Evolutionary conservation across 2,888 invertebrate genomes (phyloP).

Genomic region (Clanis bilineata): DNA sequence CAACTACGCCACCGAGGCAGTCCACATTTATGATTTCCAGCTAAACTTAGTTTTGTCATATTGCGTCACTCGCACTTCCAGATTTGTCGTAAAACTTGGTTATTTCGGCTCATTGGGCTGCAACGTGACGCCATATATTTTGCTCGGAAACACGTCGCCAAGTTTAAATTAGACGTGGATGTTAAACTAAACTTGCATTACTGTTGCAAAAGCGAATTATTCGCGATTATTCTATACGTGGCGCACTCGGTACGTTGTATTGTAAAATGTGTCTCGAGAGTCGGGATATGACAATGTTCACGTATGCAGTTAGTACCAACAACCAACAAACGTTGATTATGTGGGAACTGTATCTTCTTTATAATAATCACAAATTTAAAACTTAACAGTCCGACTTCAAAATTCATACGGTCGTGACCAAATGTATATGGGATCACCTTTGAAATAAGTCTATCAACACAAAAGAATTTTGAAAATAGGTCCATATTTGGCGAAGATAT

Average conservation of each 20-base stretch:
- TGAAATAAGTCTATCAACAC: too few species aligned
- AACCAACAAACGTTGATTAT: too few species aligned
- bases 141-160: constrained; percentile 28
- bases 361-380: too few species aligned
- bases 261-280: not conserved
- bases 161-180: constrained; percentile 41
- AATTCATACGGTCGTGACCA: too few species aligned
- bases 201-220: constrained; percentile 43
- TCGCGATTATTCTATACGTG: not conserved
- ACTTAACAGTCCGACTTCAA: too few species aligned
- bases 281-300: not conserved
- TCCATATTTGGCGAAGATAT: too few species aligned
- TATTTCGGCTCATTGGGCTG: constrained; percentile 7
- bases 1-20: too few species aligned
- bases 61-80: constrained; percentile 2
- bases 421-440: too few species aligned
- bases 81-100: constrained; percentile 5
- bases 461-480: too few species aligned
- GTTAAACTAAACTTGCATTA: constrained; percentile 30
- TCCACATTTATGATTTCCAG: not conserved
- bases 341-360: too few species aligned
- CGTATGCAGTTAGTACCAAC: not conserved
- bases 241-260: not conserved
- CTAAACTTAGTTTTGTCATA: not conserved
- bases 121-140: constrained; percentile 4